Conservation (phyloP, 2,888 invertebrate species). For the Nephrotoma guestfalica region DNA sequence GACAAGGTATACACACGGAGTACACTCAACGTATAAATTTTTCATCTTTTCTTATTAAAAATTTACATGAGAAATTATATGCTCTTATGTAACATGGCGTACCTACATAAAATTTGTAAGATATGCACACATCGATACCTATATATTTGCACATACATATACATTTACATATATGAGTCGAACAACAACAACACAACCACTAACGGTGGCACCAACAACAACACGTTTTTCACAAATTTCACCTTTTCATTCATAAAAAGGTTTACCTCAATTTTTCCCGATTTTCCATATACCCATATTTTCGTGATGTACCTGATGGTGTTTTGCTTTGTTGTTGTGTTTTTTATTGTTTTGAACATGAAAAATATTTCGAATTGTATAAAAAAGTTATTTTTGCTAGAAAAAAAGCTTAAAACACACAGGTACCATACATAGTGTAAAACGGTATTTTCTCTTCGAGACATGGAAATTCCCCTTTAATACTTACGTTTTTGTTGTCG, state of each 20-base stretch:
- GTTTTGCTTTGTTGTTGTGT: neutral
- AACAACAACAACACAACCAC: neutral
- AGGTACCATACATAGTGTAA: neutral
- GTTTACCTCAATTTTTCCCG: neutral
- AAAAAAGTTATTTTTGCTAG: neutral
- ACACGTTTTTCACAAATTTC: neutral
- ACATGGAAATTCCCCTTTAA: neutral
- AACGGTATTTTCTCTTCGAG: neutral
- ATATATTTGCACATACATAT: too few species aligned
- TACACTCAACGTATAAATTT: neutral
- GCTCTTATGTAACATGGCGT: neutral
- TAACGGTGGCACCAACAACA: neutral
- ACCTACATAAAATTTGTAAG: neutral
- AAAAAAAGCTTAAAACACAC: neutral
- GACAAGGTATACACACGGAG: neutral
- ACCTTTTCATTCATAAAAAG: neutral
- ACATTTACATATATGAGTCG: too few species aligned
- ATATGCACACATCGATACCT: neutral
- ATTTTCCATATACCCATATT: neutral
- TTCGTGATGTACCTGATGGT: neutral
- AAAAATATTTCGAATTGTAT: neutral
- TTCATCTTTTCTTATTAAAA: neutral
- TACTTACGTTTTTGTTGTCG: neutral
- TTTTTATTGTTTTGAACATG: neutral
- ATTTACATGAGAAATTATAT: neutral